Conservation (phyloP, 2,888 invertebrate species). For the Artemia sinica region DNA sequence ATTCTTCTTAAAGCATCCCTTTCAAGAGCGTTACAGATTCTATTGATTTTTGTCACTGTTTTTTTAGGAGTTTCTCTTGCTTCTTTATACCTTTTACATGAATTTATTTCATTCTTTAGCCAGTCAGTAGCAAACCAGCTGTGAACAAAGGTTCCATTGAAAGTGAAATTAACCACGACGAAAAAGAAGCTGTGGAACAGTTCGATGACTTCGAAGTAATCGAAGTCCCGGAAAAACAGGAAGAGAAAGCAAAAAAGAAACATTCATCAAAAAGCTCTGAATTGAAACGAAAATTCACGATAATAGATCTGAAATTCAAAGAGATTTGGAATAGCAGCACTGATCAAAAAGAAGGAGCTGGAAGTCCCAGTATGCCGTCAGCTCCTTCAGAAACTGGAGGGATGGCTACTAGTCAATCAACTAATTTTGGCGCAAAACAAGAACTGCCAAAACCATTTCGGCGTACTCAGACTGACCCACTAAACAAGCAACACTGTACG, state of each 20-base stretch:
- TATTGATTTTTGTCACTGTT: not conserved
- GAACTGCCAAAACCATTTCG: not conserved
- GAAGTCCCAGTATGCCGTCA: not conserved
- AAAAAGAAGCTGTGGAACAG: not conserved
- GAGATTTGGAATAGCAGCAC: constrained; percentile 16
- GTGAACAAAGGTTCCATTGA: not conserved
- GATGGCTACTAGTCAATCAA: not conserved
- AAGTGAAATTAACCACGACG: constrained; percentile 1
- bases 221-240: constrained; percentile 1
- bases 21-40: not conserved
- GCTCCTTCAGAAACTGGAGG: not conserved
- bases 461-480: constrained; percentile 1
- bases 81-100: not conserved
- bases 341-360: not conserved
- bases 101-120: constrained; percentile 1
- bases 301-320: constrained; percentile 54
- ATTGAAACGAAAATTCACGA: constrained; percentile 60
- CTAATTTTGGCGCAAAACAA: not conserved
- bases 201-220: not conserved
- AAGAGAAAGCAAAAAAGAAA: constrained; percentile 5
- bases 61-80: not conserved
- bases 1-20: not conserved
- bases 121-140: not conserved
- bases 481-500: not conserved
- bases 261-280: constrained; percentile 46